phyloP scores from a whole-genome alignment of 2,113 vertebrate species.

The Urocynchramus pylzowi region DNA sequence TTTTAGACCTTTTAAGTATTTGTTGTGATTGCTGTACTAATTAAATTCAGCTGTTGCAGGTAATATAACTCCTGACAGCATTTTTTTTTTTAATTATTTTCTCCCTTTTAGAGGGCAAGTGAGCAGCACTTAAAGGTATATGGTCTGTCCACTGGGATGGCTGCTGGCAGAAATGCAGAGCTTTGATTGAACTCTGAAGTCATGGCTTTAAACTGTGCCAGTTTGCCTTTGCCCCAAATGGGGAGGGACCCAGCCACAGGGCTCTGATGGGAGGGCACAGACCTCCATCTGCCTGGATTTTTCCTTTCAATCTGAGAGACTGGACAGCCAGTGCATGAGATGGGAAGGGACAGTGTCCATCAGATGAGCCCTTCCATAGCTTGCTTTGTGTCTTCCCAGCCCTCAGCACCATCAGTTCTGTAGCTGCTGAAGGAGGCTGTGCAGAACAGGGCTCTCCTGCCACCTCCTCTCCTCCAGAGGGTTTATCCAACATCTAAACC shows the following conservation, averaged over 20 bases:
- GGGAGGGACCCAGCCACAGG: not conserved
- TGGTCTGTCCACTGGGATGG: not conserved
- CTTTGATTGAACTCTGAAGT: not conserved
- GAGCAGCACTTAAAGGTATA: slow-evolving; percentile 40
- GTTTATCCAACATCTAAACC: not conserved
- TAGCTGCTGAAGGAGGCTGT: not conserved
- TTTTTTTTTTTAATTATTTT: not conserved
- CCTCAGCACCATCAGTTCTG: not conserved
- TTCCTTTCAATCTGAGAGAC: not conserved
- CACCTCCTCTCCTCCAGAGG: not conserved
- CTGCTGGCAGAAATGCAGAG: not conserved
- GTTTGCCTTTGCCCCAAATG: not conserved
- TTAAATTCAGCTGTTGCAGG: slow-evolving; percentile 64
- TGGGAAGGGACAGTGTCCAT: not conserved
- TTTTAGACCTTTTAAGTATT: slow-evolving; percentile 58
- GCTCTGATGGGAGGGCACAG: not conserved
- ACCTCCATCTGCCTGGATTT: not conserved
- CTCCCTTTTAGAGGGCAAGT: slow-evolving; percentile 21
- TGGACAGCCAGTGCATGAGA: fast-evolving
- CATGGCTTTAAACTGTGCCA: not conserved
- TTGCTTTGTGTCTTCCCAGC: not conserved
- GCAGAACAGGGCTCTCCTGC: not conserved
- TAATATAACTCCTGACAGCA: slow-evolving; percentile 54
- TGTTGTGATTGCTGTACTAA: slow-evolving; percentile 60
- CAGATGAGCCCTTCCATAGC: not conserved